Evolutionary conservation across 2,888 invertebrate genomes (phyloP).

Genomic region (Sminthurinus aureus): DNA sequence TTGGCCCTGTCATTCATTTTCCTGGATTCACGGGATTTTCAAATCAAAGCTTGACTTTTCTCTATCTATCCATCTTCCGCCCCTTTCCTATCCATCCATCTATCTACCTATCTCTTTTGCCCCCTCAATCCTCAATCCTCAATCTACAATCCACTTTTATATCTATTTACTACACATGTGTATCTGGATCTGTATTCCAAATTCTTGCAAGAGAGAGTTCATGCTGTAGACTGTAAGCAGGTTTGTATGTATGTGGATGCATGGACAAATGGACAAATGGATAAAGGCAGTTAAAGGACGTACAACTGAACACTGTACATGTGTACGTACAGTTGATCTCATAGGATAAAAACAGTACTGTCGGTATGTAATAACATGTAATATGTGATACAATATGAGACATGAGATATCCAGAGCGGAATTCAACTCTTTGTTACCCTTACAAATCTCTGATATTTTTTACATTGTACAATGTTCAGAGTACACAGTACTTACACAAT

Average conservation of each 20-base stretch:
- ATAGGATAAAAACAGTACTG: not conserved
- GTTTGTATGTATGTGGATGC: too few species aligned
- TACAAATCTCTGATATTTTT: not conserved
- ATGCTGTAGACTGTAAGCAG: too few species aligned
- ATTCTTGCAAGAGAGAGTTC: too few species aligned
- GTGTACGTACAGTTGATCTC: not conserved
- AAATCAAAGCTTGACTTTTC: conserved; percentile 36
- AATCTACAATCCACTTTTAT: not conserved
- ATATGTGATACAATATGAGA: not conserved
- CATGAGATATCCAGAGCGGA: too few species aligned
- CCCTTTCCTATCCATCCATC: not conserved
- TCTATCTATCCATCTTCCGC: conserved; percentile 15
- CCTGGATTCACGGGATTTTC: conserved; percentile 29
- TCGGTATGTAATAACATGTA: not conserved
- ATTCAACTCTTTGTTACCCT: not conserved
- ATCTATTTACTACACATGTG: not conserved
- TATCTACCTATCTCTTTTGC: not conserved
- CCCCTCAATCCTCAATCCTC: not conserved
- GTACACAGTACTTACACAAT: too few species aligned
- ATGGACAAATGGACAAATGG: too few species aligned
- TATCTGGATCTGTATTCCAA: too few species aligned
- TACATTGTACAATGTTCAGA: not conserved
- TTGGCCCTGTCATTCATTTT: conserved; percentile 47
- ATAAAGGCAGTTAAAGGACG: not conserved
- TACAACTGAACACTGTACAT: not conserved